A percentile compares a stretch with the other conserved stretches of the same genome.
These are phyloP conservation scores for Nylanderia fulva DNA, from an alignment of 1,140 invertebrate genomes.

Conservation along the genomic window DNA sequence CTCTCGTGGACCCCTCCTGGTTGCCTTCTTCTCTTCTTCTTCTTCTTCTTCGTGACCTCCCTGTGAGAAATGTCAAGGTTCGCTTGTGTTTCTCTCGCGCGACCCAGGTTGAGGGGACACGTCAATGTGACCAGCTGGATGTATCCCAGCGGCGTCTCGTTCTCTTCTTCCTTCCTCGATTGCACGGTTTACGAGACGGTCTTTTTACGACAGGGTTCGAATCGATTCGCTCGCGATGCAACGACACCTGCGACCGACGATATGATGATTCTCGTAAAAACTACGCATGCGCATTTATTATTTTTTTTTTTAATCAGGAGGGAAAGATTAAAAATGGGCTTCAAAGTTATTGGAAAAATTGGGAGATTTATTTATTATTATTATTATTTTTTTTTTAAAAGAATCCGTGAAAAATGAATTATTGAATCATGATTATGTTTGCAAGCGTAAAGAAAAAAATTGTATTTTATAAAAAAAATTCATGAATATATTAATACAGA, in stretches of 20 bases:
- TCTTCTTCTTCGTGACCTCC: slow-evolving; percentile 18
- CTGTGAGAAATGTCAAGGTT: slow-evolving; percentile 64
- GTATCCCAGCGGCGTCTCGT: not conserved
- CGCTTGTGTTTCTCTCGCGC: slow-evolving; percentile 20
- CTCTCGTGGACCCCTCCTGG: slow-evolving; percentile 32
- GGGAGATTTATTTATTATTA: too few species aligned
- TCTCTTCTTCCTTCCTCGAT: not conserved
- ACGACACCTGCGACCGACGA: slow-evolving; percentile 28
- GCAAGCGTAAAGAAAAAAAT: too few species aligned
- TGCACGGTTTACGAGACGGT: slow-evolving; percentile 4
- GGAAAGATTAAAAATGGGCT: not conserved
- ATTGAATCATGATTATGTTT: not conserved
- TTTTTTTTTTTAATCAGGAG: not conserved
- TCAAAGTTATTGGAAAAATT: not conserved
- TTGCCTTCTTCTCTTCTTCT: not conserved
- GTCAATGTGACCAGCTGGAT: slow-evolving; percentile 2
- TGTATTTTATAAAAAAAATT: too few species aligned
- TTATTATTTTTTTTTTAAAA: not conserved
- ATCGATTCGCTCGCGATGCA: slow-evolving; percentile 22
- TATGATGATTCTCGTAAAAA: not conserved
- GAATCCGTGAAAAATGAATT: not conserved
- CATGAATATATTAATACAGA: too few species aligned
- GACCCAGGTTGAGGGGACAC: not conserved
- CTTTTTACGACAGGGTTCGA: slow-evolving; percentile 24
- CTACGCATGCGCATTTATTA: not conserved